phyloP scores from a whole-genome alignment of 2,888 invertebrate genomes.

The Chamaedrilus cognettii region DNA sequence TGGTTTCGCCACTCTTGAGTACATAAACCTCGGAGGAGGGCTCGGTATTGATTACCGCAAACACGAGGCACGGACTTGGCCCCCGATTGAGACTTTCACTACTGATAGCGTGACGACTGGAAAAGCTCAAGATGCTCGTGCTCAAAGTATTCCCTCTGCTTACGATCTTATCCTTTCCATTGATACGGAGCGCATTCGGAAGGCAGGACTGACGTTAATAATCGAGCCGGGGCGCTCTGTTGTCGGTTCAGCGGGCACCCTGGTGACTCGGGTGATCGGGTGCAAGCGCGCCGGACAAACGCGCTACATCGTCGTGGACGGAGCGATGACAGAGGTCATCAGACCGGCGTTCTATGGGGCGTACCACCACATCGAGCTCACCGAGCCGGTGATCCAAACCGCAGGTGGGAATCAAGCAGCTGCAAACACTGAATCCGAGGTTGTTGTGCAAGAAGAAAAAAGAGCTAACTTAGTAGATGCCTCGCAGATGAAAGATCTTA shows the following conservation, averaged over 20 bases:
- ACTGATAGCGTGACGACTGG: neutral
- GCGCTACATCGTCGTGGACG: constrained; percentile 51
- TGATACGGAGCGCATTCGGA: neutral
- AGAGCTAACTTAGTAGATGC: too few relatives aligned
- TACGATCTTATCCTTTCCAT: neutral
- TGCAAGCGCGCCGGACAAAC: constrained; percentile 44
- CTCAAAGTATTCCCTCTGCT: neutral
- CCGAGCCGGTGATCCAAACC: constrained; percentile 31
- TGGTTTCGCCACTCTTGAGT: constrained; percentile 41
- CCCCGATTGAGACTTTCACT: too few relatives aligned
- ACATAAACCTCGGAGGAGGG: constrained; percentile 60
- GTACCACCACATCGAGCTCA: constrained; percentile 58
- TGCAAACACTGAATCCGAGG: neutral
- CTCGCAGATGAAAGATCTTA: neutral
- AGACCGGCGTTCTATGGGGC: constrained; percentile 58
- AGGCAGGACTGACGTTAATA: constrained; percentile 45
- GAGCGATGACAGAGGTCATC: constrained; percentile 59
- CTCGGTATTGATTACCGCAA: constrained; percentile 54
- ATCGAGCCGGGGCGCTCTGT: constrained; percentile 60
- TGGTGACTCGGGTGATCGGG: constrained; percentile 54
- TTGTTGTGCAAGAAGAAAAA: too few relatives aligned
- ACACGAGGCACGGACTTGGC: constrained; percentile 26
- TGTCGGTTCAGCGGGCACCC: constrained; percentile 51
- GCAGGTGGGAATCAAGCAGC: neutral
- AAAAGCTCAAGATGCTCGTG: neutral